Percentiles rank a stretch among this genome's conserved stretches.
These are phyloP conservation scores for Pseudochaenichthys georgianus DNA, from an alignment of 2,797 vertebrate species.

Conservation along the genomic window DNA sequence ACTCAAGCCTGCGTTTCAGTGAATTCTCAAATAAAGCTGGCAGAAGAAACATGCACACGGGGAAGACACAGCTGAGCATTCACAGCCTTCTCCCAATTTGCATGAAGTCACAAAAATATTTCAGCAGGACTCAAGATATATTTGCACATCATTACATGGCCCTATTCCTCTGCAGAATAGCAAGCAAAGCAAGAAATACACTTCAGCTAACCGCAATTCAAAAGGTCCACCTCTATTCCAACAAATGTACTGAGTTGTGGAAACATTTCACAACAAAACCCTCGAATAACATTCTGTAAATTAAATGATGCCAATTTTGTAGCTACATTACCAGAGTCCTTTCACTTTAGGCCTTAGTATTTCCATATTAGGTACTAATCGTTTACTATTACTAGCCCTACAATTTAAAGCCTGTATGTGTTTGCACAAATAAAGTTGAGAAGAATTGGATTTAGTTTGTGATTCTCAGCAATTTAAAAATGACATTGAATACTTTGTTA, in stretches of 20 bases:
- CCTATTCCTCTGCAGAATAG: constrained; percentile 11
- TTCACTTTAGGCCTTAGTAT: not conserved
- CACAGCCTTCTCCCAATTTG: constrained; percentile 14
- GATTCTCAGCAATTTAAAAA: too few relatives aligned
- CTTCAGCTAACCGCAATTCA: not conserved
- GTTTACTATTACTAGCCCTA: not conserved
- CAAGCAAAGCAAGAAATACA: constrained; percentile 6
- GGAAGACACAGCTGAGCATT: constrained; percentile 19
- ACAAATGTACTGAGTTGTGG: not conserved
- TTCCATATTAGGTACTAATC: not conserved
- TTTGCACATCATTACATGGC: constrained; percentile 34
- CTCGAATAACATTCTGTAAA: not conserved
- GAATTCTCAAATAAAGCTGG: constrained; percentile 13
- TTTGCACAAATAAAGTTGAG: too few relatives aligned
- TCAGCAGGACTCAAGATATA: constrained; percentile 1
- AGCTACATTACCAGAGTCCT: not conserved
- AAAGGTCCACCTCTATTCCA: not conserved
- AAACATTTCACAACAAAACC: not conserved
- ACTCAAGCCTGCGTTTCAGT: constrained; percentile 1
- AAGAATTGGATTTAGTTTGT: too few relatives aligned
- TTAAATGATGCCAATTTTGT: not conserved
- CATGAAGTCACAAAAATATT: constrained; percentile 30
- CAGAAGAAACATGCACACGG: not conserved
- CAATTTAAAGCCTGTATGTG: not conserved
- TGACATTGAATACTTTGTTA: too few relatives aligned